Conservation (phyloP, 2,797 vertebrate genomes). For the Takifugu rubripes region DNA sequence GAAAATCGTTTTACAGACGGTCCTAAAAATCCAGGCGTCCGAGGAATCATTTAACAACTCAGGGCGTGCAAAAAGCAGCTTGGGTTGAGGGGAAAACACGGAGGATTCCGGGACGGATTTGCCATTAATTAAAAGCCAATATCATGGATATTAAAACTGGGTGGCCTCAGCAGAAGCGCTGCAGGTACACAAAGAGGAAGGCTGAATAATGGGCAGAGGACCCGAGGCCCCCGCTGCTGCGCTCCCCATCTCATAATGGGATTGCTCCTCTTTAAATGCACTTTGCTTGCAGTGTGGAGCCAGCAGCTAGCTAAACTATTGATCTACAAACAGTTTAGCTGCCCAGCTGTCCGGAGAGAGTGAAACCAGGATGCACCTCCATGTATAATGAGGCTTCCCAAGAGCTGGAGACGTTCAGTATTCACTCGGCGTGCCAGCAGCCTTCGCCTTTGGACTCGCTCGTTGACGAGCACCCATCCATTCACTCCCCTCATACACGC, state of each 20-base stretch:
- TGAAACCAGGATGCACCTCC: constrained; percentile 65
- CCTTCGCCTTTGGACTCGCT: constrained; percentile 46
- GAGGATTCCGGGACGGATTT: too few species aligned
- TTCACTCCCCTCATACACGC: constrained; percentile 23
- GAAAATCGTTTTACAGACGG: constrained; percentile 1
- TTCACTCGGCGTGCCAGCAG: constrained; percentile 51
- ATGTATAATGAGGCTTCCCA: constrained; percentile 70
- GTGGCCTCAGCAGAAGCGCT: constrained; percentile 22
- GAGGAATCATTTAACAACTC: constrained; percentile 23
- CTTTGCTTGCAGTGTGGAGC: constrained; percentile 62
- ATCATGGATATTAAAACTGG: too few species aligned
- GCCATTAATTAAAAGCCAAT: too few species aligned
- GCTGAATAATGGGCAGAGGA: constrained; percentile 56
- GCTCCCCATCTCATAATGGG: constrained; percentile 70
- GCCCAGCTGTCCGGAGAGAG: constrained; percentile 62
- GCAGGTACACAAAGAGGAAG: constrained; percentile 55
- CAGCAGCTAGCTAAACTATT: constrained; percentile 72
- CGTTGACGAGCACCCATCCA: constrained; percentile 34
- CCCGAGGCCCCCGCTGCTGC: constrained; percentile 48
- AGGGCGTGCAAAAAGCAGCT: background rate
- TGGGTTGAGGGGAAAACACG: constrained; percentile 2
- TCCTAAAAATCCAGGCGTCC: constrained; percentile 10
- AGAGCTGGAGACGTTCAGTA: constrained; percentile 53
- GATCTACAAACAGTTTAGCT: constrained; percentile 77
- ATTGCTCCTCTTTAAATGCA: constrained; percentile 74